Conservation (phyloP, 2,797 vertebrate genomes). For the Anguilla anguilla region DNA sequence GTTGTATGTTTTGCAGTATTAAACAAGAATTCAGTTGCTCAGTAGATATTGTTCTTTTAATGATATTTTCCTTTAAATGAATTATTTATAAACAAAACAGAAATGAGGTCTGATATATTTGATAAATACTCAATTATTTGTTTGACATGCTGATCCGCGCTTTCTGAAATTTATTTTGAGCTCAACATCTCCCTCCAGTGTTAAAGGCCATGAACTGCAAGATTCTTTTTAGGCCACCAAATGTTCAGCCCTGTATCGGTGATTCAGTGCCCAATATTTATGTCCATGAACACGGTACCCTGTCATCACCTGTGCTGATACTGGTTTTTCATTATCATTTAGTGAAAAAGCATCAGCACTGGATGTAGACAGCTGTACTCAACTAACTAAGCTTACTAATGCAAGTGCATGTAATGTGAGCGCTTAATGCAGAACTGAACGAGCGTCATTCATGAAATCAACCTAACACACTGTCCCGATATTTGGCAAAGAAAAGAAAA, state of each 20-base stretch:
- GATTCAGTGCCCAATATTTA: neutral
- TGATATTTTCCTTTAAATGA: neutral
- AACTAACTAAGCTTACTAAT: neutral
- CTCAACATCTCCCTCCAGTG: conserved; percentile 35
- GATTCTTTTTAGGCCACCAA: conserved; percentile 23
- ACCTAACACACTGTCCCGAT: neutral
- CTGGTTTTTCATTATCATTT: neutral
- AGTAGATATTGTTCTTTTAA: neutral
- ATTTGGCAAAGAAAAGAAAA: neutral
- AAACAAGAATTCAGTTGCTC: neutral
- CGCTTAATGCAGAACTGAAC: too few species aligned
- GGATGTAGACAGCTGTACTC: neutral
- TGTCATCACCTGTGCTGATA: neutral
- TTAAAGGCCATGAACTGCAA: neutral
- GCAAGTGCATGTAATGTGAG: neutral
- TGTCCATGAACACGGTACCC: neutral
- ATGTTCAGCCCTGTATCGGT: neutral
- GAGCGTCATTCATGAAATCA: neutral
- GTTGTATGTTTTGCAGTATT: neutral
- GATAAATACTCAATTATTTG: neutral
- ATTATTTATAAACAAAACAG: neutral
- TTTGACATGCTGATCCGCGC: neutral
- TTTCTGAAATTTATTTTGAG: neutral
- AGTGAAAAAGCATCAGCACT: neutral
- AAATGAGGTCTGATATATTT: neutral